phyloP scores from a whole-genome alignment of 2,888 invertebrate species.

The Torymus tubicola region DNA sequence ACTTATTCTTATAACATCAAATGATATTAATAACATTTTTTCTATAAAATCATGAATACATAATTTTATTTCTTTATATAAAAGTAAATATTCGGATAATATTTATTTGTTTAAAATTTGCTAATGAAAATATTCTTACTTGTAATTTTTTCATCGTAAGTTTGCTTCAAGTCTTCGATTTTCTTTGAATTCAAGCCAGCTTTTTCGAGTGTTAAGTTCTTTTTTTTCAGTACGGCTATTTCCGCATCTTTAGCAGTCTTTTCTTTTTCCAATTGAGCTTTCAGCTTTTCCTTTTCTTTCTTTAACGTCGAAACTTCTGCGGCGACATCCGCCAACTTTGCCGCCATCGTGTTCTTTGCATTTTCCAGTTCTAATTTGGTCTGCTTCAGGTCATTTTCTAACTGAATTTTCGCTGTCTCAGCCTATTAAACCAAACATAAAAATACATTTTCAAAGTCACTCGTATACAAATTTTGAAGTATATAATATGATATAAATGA shows the following conservation, averaged over 20 bases:
- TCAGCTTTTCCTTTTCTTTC: slow-evolving; percentile 82
- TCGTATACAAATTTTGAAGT: too few relatives aligned
- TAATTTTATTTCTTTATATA: too few relatives aligned
- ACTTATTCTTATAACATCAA: too few relatives aligned
- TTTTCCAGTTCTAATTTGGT: slow-evolving; percentile 80
- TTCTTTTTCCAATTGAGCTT: slow-evolving; percentile 84
- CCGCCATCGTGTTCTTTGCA: slow-evolving; percentile 74
- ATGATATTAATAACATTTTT: too few relatives aligned
- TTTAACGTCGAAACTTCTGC: slow-evolving; percentile 78
- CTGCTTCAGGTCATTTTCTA: slow-evolving; percentile 80
- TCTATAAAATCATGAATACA: too few relatives aligned
- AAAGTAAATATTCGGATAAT: too few relatives aligned
- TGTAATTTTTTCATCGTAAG: slow-evolving; percentile 82
- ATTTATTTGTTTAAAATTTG: neutral
- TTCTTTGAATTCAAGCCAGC: slow-evolving; percentile 82
- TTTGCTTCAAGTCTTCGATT: slow-evolving; percentile 83
- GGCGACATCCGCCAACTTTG: slow-evolving; percentile 77
- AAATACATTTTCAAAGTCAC: too few relatives aligned
- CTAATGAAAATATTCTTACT: slow-evolving; percentile 77
- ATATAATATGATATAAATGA: too few relatives aligned
- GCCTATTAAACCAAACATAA: slow-evolving; percentile 74
- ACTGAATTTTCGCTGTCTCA: slow-evolving; percentile 78
- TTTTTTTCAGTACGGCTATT: slow-evolving; percentile 86
- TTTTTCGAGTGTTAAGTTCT: slow-evolving; percentile 82
- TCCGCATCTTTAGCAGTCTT: slow-evolving; percentile 87